These are phyloP conservation scores for Tetragnatha versicolor DNA, from an alignment of 1,140 invertebrate genomes.

Conservation along the genomic window DNA sequence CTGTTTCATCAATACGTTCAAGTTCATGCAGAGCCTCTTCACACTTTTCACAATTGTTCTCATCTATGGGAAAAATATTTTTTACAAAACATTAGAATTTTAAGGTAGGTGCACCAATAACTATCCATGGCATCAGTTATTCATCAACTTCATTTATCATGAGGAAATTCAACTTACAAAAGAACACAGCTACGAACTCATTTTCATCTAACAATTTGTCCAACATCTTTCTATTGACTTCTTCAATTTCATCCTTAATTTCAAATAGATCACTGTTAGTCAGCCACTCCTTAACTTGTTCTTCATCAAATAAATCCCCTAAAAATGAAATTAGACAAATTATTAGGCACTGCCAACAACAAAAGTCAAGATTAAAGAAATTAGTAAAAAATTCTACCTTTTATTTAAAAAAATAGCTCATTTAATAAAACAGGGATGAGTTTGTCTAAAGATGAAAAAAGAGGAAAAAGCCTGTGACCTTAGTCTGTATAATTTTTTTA, in stretches of 20 bases:
- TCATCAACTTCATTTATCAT: too few relatives aligned
- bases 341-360: background rate
- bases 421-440: background rate
- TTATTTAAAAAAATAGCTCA: background rate
- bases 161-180: constrained; percentile 78
- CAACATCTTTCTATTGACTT: constrained; percentile 93
- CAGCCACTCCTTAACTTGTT: constrained; percentile 85
- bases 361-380: background rate
- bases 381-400: background rate
- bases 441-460: too few relatives aligned
- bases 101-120: too few relatives aligned
- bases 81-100: too few relatives aligned
- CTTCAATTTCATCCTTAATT: constrained; percentile 95
- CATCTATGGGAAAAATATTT: too few relatives aligned
- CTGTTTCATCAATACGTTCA: constrained; percentile 91
- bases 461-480: too few relatives aligned
- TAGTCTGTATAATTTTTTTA: too few relatives aligned
- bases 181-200: constrained; percentile 93
- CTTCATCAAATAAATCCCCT: constrained; percentile 85
- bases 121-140: too few relatives aligned
- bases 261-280: constrained; percentile 95
- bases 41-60: constrained; percentile 75
- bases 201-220: constrained; percentile 93
- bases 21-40: constrained; percentile 80
- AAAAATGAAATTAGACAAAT: background rate